Evolutionary conservation across 2,888 invertebrate species (phyloP).

Genomic region (Eristalis arbustorum): DNA sequence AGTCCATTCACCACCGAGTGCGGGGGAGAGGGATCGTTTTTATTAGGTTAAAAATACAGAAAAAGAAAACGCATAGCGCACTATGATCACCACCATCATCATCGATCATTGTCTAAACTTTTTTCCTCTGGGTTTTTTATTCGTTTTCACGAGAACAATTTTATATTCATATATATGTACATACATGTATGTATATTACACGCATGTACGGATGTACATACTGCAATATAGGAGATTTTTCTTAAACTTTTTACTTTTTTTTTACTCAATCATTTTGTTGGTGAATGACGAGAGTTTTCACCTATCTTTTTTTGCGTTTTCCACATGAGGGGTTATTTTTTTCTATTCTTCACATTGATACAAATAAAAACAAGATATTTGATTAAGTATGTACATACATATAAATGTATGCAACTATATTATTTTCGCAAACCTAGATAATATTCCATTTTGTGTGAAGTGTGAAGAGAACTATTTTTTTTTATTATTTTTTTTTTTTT

Average conservation of each 20-base stretch:
- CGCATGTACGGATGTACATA: not conserved
- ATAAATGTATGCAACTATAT: no score
- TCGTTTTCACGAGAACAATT: conserved; percentile 36
- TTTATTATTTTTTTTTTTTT: not conserved
- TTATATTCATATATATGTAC: not conserved
- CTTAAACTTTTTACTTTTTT: not conserved
- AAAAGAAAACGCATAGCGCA: conserved; percentile 48
- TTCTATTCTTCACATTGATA: not conserved
- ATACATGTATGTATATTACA: not conserved
- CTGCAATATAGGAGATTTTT: conserved; percentile 17
- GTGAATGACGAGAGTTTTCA: conserved; percentile 29
- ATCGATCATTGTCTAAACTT: conserved; percentile 59
- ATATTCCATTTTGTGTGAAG: conserved; percentile 63
- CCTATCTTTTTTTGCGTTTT: conserved; percentile 45
- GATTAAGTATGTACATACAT: conserved; percentile 2
- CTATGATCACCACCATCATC: conserved; percentile 58
- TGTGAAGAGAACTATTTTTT: conserved; percentile 19
- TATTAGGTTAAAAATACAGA: conserved; percentile 24
- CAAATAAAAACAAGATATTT: not conserved
- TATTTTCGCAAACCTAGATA: conserved; percentile 61
- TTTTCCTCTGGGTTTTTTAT: conserved; percentile 14
- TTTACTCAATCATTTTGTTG: conserved; percentile 3
- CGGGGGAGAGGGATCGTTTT: conserved; percentile 7
- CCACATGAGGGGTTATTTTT: conserved; percentile 19
- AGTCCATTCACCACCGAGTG: not conserved